phyloP scores from a whole-genome alignment of 2,113 vertebrate genomes.

The Ibidorhyncha struthersii region DNA sequence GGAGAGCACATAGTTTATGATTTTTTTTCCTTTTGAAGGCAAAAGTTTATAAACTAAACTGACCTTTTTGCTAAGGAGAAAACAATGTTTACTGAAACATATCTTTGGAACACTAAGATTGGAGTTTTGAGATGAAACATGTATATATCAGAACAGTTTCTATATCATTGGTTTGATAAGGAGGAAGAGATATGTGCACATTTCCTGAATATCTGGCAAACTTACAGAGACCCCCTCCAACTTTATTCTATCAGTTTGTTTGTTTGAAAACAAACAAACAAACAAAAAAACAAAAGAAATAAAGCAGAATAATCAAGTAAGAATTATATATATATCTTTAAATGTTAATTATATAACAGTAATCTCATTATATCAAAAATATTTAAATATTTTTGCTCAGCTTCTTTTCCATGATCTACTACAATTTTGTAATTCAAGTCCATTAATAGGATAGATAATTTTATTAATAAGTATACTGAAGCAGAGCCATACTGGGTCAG shows the following conservation, averaged over 20 bases:
- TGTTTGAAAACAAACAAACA: neutral
- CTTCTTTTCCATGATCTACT: neutral
- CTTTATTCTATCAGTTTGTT: neutral
- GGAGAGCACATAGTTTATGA: neutral
- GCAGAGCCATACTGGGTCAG: constrained; percentile 28
- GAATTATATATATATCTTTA: neutral
- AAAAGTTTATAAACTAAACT: neutral
- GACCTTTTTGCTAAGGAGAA: neutral
- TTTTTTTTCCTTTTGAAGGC: neutral
- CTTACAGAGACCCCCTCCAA: neutral
- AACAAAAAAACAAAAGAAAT: neutral
- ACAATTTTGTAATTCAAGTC: constrained; percentile 6
- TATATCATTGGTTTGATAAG: neutral
- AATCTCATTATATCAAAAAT: neutral
- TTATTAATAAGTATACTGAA: constrained; percentile 21
- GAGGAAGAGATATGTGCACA: fast-evolving
- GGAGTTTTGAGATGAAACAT: neutral
- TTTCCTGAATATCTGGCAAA: neutral
- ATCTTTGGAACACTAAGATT: neutral
- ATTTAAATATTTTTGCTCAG: neutral
- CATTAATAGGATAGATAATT: neutral
- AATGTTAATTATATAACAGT: neutral
- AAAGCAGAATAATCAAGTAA: neutral
- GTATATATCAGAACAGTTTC: neutral
- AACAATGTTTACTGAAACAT: neutral